These are phyloP conservation scores for Semaprochilodus insignis DNA, from an alignment of 2,797 vertebrate genomes.

Conservation along the genomic window DNA sequence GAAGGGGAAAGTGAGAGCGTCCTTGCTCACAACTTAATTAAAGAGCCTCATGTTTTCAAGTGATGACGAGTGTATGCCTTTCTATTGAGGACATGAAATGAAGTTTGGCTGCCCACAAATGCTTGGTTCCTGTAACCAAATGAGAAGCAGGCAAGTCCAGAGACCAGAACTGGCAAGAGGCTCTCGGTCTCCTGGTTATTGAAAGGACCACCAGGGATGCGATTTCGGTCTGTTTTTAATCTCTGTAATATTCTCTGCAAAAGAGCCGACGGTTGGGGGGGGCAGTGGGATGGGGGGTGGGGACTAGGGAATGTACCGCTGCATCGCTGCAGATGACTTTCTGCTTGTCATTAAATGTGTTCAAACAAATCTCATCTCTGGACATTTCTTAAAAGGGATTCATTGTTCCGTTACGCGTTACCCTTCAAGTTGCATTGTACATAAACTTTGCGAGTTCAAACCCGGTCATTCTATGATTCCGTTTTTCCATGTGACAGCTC, in stretches of 20 bases:
- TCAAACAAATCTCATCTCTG: constrained; percentile 58
- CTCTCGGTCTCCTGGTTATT: constrained; percentile 51
- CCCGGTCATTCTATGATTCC: background rate
- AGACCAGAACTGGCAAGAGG: constrained; percentile 56
- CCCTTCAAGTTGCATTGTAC: constrained; percentile 19
- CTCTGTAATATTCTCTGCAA: constrained; percentile 54
- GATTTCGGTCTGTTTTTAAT: constrained; percentile 61
- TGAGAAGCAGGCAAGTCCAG: constrained; percentile 53
- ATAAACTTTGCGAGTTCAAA: constrained; percentile 12
- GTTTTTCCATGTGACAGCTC: background rate
- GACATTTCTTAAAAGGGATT: constrained; percentile 23
- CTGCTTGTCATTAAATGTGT: constrained; percentile 60
- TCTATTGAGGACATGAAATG: constrained; percentile 44
- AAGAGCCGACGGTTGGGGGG: constrained; percentile 49
- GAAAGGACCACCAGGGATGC: constrained; percentile 61
- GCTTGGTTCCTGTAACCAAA: constrained; percentile 47
- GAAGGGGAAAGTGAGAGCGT: constrained; percentile 27
- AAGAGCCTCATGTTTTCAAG: constrained; percentile 47
- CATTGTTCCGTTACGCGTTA: constrained; percentile 14
- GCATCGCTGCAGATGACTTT: constrained; percentile 58
- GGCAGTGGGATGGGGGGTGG: too few relatives aligned
- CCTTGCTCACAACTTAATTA: constrained; percentile 40
- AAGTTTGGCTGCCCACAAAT: constrained; percentile 53
- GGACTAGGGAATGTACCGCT: constrained; percentile 53
- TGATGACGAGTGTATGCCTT: constrained; percentile 47